These are phyloP conservation scores for Wiebesia pumilae DNA, from an alignment of 1,140 invertebrate genomes.

Conservation along the genomic window DNA sequence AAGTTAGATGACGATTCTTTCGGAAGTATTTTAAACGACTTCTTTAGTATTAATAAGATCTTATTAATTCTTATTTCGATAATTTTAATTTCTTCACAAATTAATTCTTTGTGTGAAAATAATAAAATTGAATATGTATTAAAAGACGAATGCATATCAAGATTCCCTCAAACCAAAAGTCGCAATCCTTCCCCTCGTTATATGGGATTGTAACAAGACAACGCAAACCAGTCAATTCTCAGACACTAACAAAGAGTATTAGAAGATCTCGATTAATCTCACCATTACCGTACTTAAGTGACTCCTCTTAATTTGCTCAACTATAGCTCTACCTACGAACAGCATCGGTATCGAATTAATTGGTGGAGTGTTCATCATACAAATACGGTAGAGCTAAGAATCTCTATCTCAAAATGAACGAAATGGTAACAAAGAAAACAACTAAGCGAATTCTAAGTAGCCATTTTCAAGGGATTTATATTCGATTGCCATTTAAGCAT, in stretches of 20 bases:
- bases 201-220: background rate
- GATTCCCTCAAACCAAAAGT: background rate
- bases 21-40: background rate
- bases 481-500: no score
- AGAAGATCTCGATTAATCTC: background rate
- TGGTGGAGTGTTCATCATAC: background rate
- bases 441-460: background rate
- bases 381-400: background rate
- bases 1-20: background rate
- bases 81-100: background rate
- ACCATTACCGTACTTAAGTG: background rate
- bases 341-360: background rate
- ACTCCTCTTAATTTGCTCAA: background rate
- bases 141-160: no score
- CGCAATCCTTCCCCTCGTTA: background rate
- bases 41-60: background rate
- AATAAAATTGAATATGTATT: no score
- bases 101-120: no score
- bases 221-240: background rate
- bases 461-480: no score
- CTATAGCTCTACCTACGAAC: background rate
- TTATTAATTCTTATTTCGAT: background rate
- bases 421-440: background rate
- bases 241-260: background rate
- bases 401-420: background rate